These are phyloP conservation scores for Petaurus breviceps DNA, from an alignment of 2,113 vertebrate species.

Conservation along the genomic window DNA sequence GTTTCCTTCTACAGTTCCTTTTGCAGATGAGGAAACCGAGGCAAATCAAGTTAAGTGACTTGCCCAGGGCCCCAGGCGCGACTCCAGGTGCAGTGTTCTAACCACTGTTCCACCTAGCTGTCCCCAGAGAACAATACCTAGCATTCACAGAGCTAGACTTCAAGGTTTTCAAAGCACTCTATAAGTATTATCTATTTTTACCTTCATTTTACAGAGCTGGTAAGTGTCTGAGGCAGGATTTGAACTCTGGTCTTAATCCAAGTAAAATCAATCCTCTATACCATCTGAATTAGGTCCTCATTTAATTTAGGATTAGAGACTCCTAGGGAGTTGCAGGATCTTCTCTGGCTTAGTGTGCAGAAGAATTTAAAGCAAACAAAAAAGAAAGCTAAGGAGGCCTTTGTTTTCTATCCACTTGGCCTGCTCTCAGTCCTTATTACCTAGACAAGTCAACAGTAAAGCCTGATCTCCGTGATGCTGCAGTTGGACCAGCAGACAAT, in stretches of 20 bases:
- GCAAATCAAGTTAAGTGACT: not conserved
- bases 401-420: not conserved
- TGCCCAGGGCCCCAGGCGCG: not conserved
- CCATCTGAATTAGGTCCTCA: not conserved
- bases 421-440: not conserved
- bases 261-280: not conserved
- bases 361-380: not conserved
- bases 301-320: not conserved
- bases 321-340: not conserved
- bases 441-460: not conserved
- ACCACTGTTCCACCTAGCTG: not conserved
- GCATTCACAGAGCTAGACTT: not conserved
- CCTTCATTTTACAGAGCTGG: not conserved
- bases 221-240: not conserved
- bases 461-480: not conserved
- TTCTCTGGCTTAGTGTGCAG: not conserved
- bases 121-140: not conserved
- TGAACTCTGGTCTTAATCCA: not conserved
- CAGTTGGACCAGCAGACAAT: not conserved
- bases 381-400: not conserved
- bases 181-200: not conserved
- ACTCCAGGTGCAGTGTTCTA: not conserved
- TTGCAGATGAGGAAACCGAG: not conserved
- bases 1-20: not conserved
- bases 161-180: not conserved